Conservation (phyloP, 2,888 invertebrate genomes). For the Thymelicus sylvestris region DNA sequence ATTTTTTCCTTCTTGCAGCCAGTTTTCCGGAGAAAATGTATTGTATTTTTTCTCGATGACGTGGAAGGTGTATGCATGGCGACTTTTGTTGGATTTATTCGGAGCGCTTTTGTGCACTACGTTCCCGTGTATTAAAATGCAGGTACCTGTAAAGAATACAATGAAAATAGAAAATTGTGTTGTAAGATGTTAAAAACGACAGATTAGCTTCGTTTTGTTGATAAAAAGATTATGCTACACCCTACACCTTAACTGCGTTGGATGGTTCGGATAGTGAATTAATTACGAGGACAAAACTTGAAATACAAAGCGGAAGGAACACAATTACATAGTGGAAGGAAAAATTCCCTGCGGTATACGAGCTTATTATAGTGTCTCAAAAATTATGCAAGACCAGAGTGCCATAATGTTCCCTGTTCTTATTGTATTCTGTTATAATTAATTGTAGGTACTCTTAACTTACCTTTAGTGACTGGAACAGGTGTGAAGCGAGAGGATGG, state of each 20-base stretch:
- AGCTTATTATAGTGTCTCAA: no score
- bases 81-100: slow-evolving; percentile 92
- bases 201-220: background rate
- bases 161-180: background rate
- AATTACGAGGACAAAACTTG: no score
- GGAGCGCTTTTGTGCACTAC: slow-evolving; percentile 96
- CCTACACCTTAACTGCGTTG: no score
- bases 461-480: slow-evolving; percentile 94
- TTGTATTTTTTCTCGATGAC: slow-evolving; percentile 92
- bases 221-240: no score
- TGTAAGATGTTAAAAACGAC: background rate
- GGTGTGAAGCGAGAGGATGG: slow-evolving; percentile 90
- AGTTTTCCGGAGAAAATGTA: slow-evolving; percentile 91
- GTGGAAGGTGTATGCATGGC: slow-evolving; percentile 98
- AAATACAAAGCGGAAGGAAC: no score
- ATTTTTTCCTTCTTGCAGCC: slow-evolving; percentile 91
- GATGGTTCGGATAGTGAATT: no score
- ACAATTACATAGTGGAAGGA: no score
- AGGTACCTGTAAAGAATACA: slow-evolving; percentile 86
- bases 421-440: no score
- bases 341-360: no score
- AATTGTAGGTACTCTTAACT: slow-evolving; percentile 5
- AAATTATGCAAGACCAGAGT: no score
- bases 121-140: slow-evolving; percentile 95
- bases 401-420: no score